phyloP scores from a whole-genome alignment of 2,888 invertebrate species.

The Caprella mutica region DNA sequence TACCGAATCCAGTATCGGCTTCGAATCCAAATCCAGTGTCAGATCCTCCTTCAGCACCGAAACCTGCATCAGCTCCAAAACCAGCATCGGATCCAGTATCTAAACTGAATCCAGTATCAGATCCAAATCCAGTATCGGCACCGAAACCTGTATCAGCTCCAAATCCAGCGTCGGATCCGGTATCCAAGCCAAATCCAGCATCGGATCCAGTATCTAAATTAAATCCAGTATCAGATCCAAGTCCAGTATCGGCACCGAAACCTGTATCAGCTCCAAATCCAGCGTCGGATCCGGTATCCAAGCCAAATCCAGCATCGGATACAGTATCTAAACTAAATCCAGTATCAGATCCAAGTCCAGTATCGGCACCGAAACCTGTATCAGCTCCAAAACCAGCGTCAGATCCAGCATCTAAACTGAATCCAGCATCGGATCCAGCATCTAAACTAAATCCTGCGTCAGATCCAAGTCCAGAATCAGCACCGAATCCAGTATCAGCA shows the following conservation, averaged over 20 bases:
- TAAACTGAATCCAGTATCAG: not conserved
- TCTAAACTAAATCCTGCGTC: not conserved
- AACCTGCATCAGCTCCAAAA: not conserved
- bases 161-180: not conserved
- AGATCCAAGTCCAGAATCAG: not conserved
- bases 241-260: no score
- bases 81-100: not conserved
- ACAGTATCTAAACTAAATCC: no score
- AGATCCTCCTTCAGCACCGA: not conserved
- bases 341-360: not conserved
- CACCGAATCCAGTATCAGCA: not conserved
- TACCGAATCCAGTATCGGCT: not conserved
- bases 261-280: no score
- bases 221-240: no score
- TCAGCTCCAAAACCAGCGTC: no score
- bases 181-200: not conserved
- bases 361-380: not conserved
- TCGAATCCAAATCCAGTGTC: conserved; percentile 4
- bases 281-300: not conserved
- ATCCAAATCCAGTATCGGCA: not conserved
- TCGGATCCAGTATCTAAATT: not conserved
- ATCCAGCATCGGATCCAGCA: not conserved
- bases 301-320: not conserved
- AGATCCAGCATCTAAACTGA: not conserved
- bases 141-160: not conserved